Percentiles rank a stretch among this genome's conserved stretches.
Conservation (phyloP, 2,888 invertebrate genomes). For the Lepetodrilus schrolli region DNA sequence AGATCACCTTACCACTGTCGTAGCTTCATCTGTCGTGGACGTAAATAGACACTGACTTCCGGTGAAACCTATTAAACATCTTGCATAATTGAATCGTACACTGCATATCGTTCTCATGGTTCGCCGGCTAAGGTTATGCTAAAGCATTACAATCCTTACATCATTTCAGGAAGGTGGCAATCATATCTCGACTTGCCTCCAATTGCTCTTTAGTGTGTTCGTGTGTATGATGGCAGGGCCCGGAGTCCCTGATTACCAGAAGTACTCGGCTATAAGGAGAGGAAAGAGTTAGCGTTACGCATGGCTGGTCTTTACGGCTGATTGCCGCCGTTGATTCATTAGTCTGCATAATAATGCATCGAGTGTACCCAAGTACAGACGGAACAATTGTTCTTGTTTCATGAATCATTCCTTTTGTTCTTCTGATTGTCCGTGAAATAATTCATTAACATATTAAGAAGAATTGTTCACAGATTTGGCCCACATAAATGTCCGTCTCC, state of each 20-base stretch:
- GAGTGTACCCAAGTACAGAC: constrained; percentile 6
- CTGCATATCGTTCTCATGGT: background rate
- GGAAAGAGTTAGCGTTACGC: background rate
- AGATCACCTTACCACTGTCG: too few species aligned
- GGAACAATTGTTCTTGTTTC: background rate
- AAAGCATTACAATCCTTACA: too few species aligned
- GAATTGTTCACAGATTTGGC: constrained; percentile 17
- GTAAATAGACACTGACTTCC: too few species aligned
- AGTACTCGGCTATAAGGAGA: too few species aligned
- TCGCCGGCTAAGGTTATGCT: background rate
- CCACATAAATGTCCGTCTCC: background rate
- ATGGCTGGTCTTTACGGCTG: background rate
- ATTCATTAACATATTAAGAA: background rate
- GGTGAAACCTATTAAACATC: too few species aligned
- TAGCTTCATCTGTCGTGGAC: too few species aligned
- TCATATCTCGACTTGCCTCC: too few species aligned
- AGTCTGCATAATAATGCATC: background rate
- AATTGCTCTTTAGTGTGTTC: too few species aligned
- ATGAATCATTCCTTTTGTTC: constrained; percentile 20
- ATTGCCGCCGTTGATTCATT: background rate
- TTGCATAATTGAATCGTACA: constrained; percentile 8
- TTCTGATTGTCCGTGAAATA: background rate
- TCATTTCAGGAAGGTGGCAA: too few species aligned
- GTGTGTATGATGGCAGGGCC: background rate
- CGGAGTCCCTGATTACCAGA: too few species aligned